These are phyloP conservation scores for Aramus guarauna DNA, from an alignment of 2,113 vertebrate genomes.

Conservation along the genomic window DNA sequence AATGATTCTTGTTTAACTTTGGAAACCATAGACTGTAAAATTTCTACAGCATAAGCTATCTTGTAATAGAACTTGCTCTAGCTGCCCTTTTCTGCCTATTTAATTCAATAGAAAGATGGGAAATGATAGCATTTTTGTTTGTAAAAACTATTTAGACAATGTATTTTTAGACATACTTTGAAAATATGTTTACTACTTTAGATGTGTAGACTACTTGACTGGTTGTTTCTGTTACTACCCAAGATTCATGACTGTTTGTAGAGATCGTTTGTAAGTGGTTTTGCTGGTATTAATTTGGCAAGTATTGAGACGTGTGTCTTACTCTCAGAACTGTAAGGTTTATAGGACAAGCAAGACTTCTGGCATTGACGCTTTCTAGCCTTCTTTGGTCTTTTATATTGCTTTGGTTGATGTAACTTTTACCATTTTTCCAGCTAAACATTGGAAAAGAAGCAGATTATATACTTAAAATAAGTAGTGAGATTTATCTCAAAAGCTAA, in stretches of 20 bases:
- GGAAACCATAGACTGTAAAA: background rate
- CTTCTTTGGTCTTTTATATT: background rate
- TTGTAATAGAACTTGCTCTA: background rate
- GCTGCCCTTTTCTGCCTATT: background rate
- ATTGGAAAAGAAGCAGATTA: background rate
- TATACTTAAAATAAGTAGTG: background rate
- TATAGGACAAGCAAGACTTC: background rate
- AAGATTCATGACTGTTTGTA: background rate
- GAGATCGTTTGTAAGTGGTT: background rate
- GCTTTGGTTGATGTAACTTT: background rate
- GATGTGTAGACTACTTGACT: background rate
- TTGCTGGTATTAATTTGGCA: background rate
- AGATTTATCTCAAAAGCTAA: background rate
- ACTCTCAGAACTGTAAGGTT: background rate
- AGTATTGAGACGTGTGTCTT: background rate
- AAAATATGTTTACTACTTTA: background rate
- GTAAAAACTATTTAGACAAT: background rate
- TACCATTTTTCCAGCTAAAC: background rate
- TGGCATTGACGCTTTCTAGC: background rate
- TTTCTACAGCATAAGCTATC: background rate
- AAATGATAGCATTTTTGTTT: background rate
- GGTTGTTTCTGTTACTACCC: background rate
- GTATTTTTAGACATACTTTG: background rate
- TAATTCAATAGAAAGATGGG: background rate
- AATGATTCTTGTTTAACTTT: background rate